A percentile compares a stretch with the other conserved stretches of the same genome.
Evolutionary conservation across 2,797 vertebrate genomes (phyloP).

Genomic region (Eleutherodactylus coqui): DNA sequence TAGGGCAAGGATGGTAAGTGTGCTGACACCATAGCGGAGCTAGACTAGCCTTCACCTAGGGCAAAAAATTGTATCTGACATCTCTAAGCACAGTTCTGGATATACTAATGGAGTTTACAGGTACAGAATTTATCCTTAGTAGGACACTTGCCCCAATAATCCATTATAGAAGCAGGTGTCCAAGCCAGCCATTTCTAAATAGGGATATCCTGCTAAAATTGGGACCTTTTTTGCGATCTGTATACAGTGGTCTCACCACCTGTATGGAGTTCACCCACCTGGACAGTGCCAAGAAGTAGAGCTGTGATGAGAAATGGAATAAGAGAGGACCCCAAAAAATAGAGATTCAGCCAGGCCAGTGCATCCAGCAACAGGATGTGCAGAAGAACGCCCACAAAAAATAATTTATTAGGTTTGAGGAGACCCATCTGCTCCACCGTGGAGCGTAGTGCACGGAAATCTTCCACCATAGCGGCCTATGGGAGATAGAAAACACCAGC

Average conservation of each 20-base stretch:
- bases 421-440: slow-evolving; percentile 77
- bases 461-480: slow-evolving; percentile 75
- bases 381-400: slow-evolving; percentile 75
- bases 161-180: neutral
- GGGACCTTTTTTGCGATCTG: no score
- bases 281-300: slow-evolving; percentile 74
- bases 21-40: no score
- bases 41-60: no score
- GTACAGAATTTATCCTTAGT: no score
- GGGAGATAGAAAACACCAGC: neutral
- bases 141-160: neutral
- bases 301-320: slow-evolving; percentile 74
- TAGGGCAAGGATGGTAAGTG: no score
- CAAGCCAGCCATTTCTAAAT: neutral
- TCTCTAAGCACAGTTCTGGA: no score
- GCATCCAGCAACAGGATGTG: slow-evolving; percentile 79
- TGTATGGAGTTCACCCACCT: slow-evolving; percentile 68
- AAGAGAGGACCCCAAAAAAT: slow-evolving; percentile 75
- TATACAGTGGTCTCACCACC: neutral
- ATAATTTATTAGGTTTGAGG: slow-evolving; percentile 71
- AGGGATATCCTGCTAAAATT: neutral
- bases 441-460: slow-evolving; percentile 77
- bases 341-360: slow-evolving; percentile 76
- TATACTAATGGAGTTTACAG: no score
- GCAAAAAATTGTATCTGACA: no score